Percentiles rank a stretch among this genome's conserved stretches.
phyloP scores from a whole-genome alignment of 2,888 invertebrate genomes.

The Salticus scenicus region DNA sequence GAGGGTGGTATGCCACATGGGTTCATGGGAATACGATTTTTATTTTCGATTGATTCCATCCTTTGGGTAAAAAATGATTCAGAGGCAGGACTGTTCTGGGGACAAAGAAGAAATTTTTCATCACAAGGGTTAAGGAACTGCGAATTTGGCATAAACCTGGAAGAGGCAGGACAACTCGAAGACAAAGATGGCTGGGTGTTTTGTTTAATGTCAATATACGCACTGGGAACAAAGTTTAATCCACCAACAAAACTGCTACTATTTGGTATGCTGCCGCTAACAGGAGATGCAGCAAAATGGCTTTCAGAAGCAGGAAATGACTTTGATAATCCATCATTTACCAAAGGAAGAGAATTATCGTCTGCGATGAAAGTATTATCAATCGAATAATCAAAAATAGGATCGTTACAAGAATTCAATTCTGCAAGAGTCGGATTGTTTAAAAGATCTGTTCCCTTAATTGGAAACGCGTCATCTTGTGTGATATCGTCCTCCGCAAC shows the following conservation, averaged over 20 bases:
- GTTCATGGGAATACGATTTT: conserved; percentile 32
- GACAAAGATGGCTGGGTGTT: conserved; percentile 46
- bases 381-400: conserved; percentile 80
- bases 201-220: conserved; percentile 52
- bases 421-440: conserved; percentile 85
- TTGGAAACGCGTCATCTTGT: conserved; percentile 57
- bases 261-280: conserved; percentile 41
- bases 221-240: conserved; percentile 44
- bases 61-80: conserved; percentile 26
- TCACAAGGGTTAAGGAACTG: conserved; percentile 41
- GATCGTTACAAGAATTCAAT: conserved; percentile 89
- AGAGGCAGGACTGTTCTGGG: conserved; percentile 64
- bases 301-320: conserved; percentile 41
- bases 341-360: conserved; percentile 27
- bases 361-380: conserved; percentile 40
- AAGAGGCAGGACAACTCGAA: conserved; percentile 61
- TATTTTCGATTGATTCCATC: conserved; percentile 19
- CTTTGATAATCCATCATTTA: conserved; percentile 41
- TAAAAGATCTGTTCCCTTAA: conserved; percentile 38
- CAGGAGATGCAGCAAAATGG: conserved; percentile 47
- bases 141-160: conserved; percentile 33
- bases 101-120: conserved; percentile 46
- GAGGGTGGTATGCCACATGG: conserved; percentile 17
- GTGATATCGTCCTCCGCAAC: conserved; percentile 51
- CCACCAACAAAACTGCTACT: conserved; percentile 30